A percentile compares a stretch with the other conserved stretches of the same genome.
These are phyloP conservation scores for Drosophila pegasa DNA, from an alignment of 2,888 invertebrate genomes.

Conservation along the genomic window DNA sequence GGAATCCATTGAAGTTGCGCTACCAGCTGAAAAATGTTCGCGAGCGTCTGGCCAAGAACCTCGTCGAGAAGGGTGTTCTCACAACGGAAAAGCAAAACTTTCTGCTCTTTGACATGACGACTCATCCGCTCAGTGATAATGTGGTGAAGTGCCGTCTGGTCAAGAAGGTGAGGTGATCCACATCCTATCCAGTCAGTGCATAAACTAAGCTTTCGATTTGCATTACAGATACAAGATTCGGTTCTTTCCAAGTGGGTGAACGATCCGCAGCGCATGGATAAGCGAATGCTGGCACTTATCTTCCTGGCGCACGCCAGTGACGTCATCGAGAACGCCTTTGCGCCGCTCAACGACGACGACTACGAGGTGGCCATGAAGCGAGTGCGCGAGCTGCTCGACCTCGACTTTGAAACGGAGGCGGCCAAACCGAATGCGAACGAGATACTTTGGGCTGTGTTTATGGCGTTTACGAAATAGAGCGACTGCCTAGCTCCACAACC, in stretches of 20 bases:
- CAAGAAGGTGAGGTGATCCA: conserved; percentile 90
- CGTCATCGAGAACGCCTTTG: conserved; percentile 99
- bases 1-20: conserved; percentile 99
- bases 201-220: background rate
- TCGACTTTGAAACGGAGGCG: conserved; percentile 98
- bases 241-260: conserved; percentile 98
- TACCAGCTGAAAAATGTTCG: conserved; percentile 99
- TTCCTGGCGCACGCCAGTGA: conserved; percentile 99
- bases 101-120: conserved; percentile 99
- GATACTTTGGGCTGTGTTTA: conserved; percentile 99
- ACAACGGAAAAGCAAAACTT: conserved; percentile 99
- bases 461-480: conserved; percentile 97
- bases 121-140: conserved; percentile 98
- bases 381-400: conserved; percentile 96
- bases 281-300: conserved; percentile 95
- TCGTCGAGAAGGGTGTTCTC: conserved; percentile 99
- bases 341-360: conserved; percentile 98
- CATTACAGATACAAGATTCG: conserved; percentile 95
- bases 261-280: conserved; percentile 98
- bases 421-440: conserved; percentile 96
- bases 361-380: conserved; percentile 99
- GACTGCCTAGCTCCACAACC: conserved; percentile 19
- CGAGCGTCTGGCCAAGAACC: conserved; percentile 99
- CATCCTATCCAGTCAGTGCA: too few species aligned
- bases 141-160: conserved; percentile 97